A percentile compares a stretch with the other conserved stretches of the same genome.
phyloP scores from a whole-genome alignment of 2,797 vertebrate species.

The Urophycis tenuis region DNA sequence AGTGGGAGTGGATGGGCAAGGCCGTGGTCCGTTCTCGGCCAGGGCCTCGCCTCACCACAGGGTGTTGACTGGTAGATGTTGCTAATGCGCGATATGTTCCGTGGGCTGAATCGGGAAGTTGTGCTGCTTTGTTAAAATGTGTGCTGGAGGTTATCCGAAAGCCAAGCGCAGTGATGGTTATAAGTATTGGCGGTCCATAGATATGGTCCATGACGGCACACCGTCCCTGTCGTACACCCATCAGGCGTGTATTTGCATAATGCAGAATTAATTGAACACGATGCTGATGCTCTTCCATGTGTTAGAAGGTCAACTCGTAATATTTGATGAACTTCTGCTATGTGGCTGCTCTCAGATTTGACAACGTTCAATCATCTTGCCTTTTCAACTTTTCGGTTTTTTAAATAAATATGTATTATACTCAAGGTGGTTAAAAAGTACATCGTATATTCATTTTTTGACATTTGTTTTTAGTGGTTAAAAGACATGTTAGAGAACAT shows the following conservation, averaged over 20 bases:
- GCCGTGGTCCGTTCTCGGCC: constrained; percentile 48
- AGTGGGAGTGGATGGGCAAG: constrained; percentile 42
- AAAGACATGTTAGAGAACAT: background rate
- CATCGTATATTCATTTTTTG: too few species aligned
- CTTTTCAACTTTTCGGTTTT: background rate
- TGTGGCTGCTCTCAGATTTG: background rate
- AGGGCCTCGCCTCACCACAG: background rate
- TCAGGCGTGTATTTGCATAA: background rate
- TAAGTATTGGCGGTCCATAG: background rate
- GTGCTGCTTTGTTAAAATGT: background rate
- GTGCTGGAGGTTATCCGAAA: background rate
- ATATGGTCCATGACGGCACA: background rate
- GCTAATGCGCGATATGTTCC: background rate
- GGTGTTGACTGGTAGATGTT: background rate
- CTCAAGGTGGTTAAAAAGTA: too few species aligned
- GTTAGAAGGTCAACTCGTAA: background rate
- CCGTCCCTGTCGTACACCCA: background rate
- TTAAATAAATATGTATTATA: background rate
- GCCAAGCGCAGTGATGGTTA: background rate
- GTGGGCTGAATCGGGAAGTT: background rate
- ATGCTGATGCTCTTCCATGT: background rate
- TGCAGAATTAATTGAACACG: background rate
- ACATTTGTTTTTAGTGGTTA: too few species aligned
- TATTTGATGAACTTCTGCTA: background rate
- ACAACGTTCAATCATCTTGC: background rate